Percentiles rank a stretch among this genome's conserved stretches.
These are phyloP conservation scores for Aphaenogaster ashmeadi DNA, from an alignment of 1,140 invertebrate species.

Conservation along the genomic window DNA sequence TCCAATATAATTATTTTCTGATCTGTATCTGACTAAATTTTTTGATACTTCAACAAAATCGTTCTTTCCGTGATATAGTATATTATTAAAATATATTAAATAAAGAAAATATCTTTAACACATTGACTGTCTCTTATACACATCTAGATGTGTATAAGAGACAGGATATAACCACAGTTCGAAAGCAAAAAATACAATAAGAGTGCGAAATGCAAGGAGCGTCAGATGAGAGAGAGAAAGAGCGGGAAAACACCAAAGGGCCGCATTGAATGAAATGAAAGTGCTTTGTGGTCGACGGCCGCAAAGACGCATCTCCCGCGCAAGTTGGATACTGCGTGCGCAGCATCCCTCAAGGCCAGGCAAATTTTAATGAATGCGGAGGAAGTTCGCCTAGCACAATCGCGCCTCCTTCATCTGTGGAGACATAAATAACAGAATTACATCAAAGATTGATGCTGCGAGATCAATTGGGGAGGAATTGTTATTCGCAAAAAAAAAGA, in stretches of 20 bases:
- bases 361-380: slow-evolving; percentile 69
- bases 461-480: background rate
- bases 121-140: too few relatives aligned
- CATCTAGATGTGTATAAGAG: too few relatives aligned
- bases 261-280: slow-evolving; percentile 34
- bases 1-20: too few relatives aligned
- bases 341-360: slow-evolving; percentile 74
- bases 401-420: slow-evolving; percentile 22
- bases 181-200: background rate
- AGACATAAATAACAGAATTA: background rate
- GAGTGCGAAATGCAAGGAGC: background rate
- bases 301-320: slow-evolving; percentile 65
- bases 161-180: background rate
- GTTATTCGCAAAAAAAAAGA: background rate
- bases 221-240: too few relatives aligned
- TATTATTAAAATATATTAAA: background rate
- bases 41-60: too few relatives aligned
- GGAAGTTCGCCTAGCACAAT: slow-evolving; percentile 35
- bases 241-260: slow-evolving; percentile 12
- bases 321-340: slow-evolving; percentile 55
- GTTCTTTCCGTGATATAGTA: background rate
- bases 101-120: slow-evolving; percentile 10
- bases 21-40: too few relatives aligned
- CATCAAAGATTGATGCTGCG: background rate
- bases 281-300: slow-evolving; percentile 55